Evolutionary conservation across 2,888 invertebrate species (phyloP).

Genomic region (Aspidiotus rigidus): DNA sequence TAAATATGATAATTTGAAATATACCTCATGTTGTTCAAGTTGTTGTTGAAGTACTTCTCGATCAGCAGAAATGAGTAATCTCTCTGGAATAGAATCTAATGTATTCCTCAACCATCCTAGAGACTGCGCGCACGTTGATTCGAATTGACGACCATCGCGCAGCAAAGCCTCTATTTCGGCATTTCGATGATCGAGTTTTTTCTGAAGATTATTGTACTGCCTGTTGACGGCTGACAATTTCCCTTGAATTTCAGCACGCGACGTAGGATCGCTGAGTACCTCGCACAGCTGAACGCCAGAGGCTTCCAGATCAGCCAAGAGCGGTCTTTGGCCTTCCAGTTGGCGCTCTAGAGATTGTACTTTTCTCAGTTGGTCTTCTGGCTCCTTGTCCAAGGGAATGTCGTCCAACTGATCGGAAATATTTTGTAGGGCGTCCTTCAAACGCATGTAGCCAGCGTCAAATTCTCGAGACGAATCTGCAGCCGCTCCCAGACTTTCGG

Average conservation of each 20-base stretch:
- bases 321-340: slow-evolving; percentile 76
- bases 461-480: slow-evolving; percentile 89
- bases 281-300: slow-evolving; percentile 80
- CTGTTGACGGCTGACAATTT: slow-evolving; percentile 78
- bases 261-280: slow-evolving; percentile 80
- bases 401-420: slow-evolving; percentile 81
- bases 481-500: slow-evolving; percentile 77
- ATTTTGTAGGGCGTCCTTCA: slow-evolving; percentile 76
- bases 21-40: slow-evolving; percentile 68
- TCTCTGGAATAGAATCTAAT: slow-evolving; percentile 62
- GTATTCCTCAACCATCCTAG: slow-evolving; percentile 82
- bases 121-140: slow-evolving; percentile 76
- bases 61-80: slow-evolving; percentile 78
- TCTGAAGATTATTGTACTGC: slow-evolving; percentile 77
- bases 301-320: slow-evolving; percentile 79
- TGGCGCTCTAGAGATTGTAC: slow-evolving; percentile 72
- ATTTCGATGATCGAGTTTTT: slow-evolving; percentile 79
- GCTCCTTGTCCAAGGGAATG: slow-evolving; percentile 67
- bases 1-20: background rate
- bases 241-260: slow-evolving; percentile 79
- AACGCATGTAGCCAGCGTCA: slow-evolving; percentile 71
- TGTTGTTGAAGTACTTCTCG: slow-evolving; percentile 72
- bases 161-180: slow-evolving; percentile 71
- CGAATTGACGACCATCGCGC: slow-evolving; percentile 80
- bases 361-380: slow-evolving; percentile 77